Evolutionary conservation across 2,113 vertebrate genomes (phyloP), one percentile per base, ranked within the genome.

Genomic region (Amblyornis subalaris): DNA sequence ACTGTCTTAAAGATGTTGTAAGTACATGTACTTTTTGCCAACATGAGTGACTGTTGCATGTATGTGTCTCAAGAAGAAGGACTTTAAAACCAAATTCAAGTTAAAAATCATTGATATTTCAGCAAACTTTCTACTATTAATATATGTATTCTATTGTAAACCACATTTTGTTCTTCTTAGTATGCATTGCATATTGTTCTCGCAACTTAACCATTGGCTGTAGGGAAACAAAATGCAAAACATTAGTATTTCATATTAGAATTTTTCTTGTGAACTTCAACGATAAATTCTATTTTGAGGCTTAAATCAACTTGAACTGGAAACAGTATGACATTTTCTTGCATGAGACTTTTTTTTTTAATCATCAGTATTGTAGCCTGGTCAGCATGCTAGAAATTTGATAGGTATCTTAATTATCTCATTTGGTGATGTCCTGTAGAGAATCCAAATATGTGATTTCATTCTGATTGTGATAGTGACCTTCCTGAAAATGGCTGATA

Each of bases 31-130:
- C 0, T 25, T 81, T 76, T 78, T 88, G 62, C 47, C 45, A 60
- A 16, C 10, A 13, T 0, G 2, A 4, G 2, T 74, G 18, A 57
- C 5, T 64, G 17, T 53, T 86, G 31, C 12, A 14, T n/a, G 3
- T 31, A 19, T 9, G 1, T 36, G 4, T 53, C 40, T 73, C 73
- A 31, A 42, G 25, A 88, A 74, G 35, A 66, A 72, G 8, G 5
- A 47, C 12, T 75, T 86, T 26, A 47, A 77, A 85, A 82, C 3
- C 4, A 55, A 71, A 54, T 50, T 42, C 0, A 54, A 10, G 50
- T 74, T 70, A 20, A 84, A 88, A 75, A 10, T 47, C 1, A 24
- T 7, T 33, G 12, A 14, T 24, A 76, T 64, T 10, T 42, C 4
- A 51, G 26, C 5, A 47, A 36, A 36, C n/a, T 44, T 85, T 76